These are phyloP conservation scores for Bolborhynchus lineola DNA, from an alignment of 2,113 vertebrate species.

Conservation along the genomic window DNA sequence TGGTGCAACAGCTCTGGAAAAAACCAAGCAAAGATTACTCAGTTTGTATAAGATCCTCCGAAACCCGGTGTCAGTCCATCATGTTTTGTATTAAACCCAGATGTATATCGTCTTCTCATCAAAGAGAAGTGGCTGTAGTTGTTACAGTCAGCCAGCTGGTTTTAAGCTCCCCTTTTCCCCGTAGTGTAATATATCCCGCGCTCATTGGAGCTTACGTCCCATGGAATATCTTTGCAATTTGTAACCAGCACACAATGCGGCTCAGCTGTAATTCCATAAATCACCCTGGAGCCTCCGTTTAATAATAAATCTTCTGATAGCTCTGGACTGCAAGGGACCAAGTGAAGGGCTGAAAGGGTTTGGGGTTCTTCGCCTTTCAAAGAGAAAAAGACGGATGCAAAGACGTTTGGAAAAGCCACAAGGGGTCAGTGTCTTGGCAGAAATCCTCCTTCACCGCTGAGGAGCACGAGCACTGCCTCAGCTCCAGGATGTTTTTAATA, in stretches of 20 bases:
- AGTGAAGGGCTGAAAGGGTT: background rate
- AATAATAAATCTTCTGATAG: conserved; percentile 39
- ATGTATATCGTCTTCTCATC: conserved; percentile 74
- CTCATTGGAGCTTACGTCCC: conserved; percentile 20
- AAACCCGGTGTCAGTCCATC: conserved; percentile 23
- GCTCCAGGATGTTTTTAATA: conserved; percentile 34
- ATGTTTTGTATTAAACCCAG: conserved; percentile 72
- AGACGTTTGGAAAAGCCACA: conserved; percentile 60
- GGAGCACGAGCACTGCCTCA: background rate
- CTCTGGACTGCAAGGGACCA: background rate
- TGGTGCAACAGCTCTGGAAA: background rate
- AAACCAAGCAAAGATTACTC: background rate
- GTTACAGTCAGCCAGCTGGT: conserved; percentile 65
- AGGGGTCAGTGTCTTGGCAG: conserved; percentile 75
- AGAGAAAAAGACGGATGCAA: background rate
- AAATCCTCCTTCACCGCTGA: conserved; percentile 14
- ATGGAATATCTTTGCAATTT: conserved; percentile 29
- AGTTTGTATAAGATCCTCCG: conserved; percentile 23
- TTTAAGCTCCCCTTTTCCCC: conserved; percentile 53
- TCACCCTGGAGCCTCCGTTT: conserved; percentile 39
- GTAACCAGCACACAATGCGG: background rate
- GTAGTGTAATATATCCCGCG: conserved; percentile 32
- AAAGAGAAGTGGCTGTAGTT: conserved; percentile 59
- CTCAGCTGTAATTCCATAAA: conserved; percentile 45
- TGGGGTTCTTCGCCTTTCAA: background rate